A percentile compares a stretch with the other conserved stretches of the same genome.
Conservation (phyloP, 2,797 vertebrate genomes). For the Acomys russatus region DNA sequence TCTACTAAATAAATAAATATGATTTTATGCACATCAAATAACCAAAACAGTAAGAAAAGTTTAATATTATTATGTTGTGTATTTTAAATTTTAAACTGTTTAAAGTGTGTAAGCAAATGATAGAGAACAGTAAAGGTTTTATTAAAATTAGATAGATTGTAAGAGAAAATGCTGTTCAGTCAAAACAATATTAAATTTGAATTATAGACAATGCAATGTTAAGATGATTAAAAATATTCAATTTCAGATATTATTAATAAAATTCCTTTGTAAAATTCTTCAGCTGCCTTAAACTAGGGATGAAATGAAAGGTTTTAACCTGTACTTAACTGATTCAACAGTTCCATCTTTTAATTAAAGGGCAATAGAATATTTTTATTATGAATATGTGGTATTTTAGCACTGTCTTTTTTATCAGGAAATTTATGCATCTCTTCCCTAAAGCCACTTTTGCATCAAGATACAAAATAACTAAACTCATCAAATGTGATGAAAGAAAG, state of each 20-base stretch:
- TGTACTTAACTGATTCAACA: slow-evolving; percentile 25
- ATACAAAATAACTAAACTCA: slow-evolving; percentile 52
- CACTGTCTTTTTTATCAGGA: slow-evolving; percentile 53
- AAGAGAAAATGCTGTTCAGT: not conserved
- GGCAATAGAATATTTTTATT: slow-evolving; percentile 15
- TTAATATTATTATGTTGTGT: not conserved
- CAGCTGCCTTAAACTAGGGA: not conserved
- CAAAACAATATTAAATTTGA: not conserved
- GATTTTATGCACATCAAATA: slow-evolving; percentile 1
- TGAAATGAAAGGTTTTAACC: slow-evolving; percentile 3
- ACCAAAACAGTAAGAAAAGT: not conserved
- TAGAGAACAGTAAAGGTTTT: not conserved
- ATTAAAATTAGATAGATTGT: not conserved
- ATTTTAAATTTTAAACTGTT: not conserved
- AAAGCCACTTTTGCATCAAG: slow-evolving; percentile 49
- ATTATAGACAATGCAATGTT: not conserved
- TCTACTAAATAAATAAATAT: slow-evolving; percentile 10
- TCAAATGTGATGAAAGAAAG: slow-evolving; percentile 43
- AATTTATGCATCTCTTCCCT: slow-evolving; percentile 22
- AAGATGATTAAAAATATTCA: slow-evolving; percentile 7
- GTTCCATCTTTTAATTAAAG: not conserved
- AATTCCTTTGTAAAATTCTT: not conserved
- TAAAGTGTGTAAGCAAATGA: not conserved
- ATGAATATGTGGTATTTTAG: not conserved
- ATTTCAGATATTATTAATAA: not conserved